Base-by-base conservation (phyloP, 2,113 vertebrate genomes). In the Leptocoma aspasia region DNA sequence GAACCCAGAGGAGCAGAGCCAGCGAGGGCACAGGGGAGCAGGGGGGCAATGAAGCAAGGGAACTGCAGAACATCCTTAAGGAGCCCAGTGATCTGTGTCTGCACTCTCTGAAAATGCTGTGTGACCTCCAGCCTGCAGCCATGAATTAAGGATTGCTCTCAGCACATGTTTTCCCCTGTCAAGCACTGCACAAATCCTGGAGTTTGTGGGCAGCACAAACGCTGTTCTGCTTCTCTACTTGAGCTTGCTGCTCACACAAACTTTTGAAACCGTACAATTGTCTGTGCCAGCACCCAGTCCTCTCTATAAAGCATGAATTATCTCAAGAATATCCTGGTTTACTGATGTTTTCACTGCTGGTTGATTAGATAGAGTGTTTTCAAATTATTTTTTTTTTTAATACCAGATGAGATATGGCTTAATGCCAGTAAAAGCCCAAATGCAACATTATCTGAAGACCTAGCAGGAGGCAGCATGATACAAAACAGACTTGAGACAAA, bases 21-120 rank as follows among this genome's bases (percentile, higher is more conserved):
- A 61, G 47, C 72, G 0, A 0, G 15, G 31, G 49, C 69, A 19
- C 66, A 9, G 50, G 53, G 89, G 76, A 95, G 81, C 61, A 77
- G 28, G 6, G 30, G 86, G 71, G 54, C 92, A 81, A 56, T 30
- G 75, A 47, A 90, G 78, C 87, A 83, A 21, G 21, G 14, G 2
- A 72, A 19, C 1, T 1, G 63, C 13, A 88, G 39, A 82, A 33
- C 41, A 77, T 73, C 84, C 75, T 80, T 73, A 77, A 65, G 63
- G 92, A 63, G 22, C 11, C 52, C 82, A 45, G 52, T 56, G 90
- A 97, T 71, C 93, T 92, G 90, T 90, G 82, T 33, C 88, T 75
- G 79, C 65, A 13, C 79, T 71, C 54, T 22, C 82, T 81, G 56
- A 33, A 73, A 66, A 18, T 0, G 39, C 5, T 0, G 37, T 7